These are phyloP conservation scores for Hepsetus odoe DNA, from an alignment of 2,113 vertebrate genomes.

Conservation along the genomic window DNA sequence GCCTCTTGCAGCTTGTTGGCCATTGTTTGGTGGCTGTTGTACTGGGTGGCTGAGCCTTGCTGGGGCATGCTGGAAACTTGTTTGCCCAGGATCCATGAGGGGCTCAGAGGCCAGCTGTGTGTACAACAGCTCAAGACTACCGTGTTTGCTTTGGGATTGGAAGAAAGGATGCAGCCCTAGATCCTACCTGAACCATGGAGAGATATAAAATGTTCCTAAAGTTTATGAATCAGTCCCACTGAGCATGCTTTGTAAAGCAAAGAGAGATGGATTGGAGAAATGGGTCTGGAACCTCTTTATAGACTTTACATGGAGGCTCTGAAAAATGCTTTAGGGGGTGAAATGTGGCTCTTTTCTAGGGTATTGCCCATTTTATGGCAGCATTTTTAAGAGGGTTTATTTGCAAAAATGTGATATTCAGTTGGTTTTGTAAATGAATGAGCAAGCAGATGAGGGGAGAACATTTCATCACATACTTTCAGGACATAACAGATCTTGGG, in stretches of 20 bases:
- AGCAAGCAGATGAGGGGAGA: no score
- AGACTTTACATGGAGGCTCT: no score
- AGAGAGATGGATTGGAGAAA: not conserved
- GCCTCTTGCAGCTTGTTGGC: slow-evolving; percentile 60
- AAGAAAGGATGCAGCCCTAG: slow-evolving; percentile 78
- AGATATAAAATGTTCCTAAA: slow-evolving; percentile 25
- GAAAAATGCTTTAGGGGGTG: no score
- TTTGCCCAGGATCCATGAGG: slow-evolving; percentile 75
- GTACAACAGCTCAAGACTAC: slow-evolving; percentile 68
- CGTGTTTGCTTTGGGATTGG: slow-evolving; percentile 80
- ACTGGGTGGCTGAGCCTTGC: slow-evolving; percentile 61
- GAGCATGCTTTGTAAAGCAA: not conserved
- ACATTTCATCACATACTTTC: no score
- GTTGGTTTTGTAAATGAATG: no score
- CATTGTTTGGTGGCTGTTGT: slow-evolving; percentile 70
- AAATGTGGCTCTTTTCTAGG: no score
- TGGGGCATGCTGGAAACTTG: slow-evolving; percentile 70
- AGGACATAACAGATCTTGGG: no score
- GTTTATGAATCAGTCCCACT: not conserved
- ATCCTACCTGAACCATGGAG: slow-evolving; percentile 49
- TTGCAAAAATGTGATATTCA: no score
- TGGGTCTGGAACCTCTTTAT: not conserved
- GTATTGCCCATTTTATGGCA: no score
- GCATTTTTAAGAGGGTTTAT: no score
- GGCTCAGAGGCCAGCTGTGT: slow-evolving; percentile 81